phyloP scores from a whole-genome alignment of 2,888 invertebrate species.

The Abrostola tripartita region DNA sequence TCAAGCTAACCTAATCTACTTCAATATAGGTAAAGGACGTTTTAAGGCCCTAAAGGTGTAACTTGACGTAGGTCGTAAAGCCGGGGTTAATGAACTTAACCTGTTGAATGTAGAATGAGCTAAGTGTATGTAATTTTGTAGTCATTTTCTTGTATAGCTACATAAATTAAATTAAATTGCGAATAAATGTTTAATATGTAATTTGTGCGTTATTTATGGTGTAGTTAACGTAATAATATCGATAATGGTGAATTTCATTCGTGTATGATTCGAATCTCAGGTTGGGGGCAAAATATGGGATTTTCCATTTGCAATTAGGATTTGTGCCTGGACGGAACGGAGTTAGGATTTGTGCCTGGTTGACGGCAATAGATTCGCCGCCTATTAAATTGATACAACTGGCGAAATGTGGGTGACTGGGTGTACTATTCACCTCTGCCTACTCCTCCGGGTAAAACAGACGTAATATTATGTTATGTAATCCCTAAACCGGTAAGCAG shows the following conservation, averaged over 20 bases:
- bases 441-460: too few species aligned
- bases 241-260: neutral
- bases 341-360: too few species aligned
- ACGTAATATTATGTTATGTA: too few species aligned
- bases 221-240: neutral
- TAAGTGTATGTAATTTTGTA: constrained; percentile 4
- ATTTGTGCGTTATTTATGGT: neutral
- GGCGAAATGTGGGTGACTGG: too few species aligned
- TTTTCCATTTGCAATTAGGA: too few species aligned
- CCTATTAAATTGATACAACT: too few species aligned
- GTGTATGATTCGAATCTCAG: too few species aligned
- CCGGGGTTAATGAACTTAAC: constrained; percentile 20
- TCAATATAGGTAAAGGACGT: neutral
- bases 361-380: too few species aligned
- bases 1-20: neutral
- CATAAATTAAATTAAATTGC: neutral
- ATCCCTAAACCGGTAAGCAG: too few species aligned
- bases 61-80: constrained; percentile 24
- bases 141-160: neutral
- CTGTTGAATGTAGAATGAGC: constrained; percentile 30
- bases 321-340: too few species aligned
- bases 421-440: too few species aligned
- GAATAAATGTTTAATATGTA: neutral
- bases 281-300: too few species aligned
- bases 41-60: constrained; percentile 20